Evolutionary conservation across 2,113 vertebrate genomes (phyloP).

Genomic region (Podarcis cretensis): DNA sequence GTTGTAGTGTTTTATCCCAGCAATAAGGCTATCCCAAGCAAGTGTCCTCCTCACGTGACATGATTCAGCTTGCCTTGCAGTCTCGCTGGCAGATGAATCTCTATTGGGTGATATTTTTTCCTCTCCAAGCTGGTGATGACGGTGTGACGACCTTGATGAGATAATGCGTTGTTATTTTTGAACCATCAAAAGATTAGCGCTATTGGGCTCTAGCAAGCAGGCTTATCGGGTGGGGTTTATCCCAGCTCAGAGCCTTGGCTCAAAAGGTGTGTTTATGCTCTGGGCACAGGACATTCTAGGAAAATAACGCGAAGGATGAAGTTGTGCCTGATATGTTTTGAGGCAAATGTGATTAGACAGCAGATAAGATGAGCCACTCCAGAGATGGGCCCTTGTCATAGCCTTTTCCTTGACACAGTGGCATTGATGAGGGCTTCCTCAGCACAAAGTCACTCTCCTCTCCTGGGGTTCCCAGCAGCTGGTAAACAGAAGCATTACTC

Average conservation of each 20-base stretch:
- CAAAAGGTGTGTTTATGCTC: neutral
- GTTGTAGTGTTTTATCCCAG: neutral
- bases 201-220: conserved; percentile 52
- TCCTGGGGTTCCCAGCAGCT: too few species aligned
- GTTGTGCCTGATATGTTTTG: neutral
- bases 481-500: too few species aligned
- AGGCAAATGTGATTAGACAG: neutral
- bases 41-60: neutral
- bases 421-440: too few species aligned
- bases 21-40: neutral
- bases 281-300: neutral
- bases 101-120: conserved; percentile 21
- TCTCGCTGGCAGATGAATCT: conserved; percentile 43
- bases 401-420: too few species aligned
- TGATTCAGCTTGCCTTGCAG: conserved; percentile 41
- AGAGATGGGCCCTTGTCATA: too few species aligned
- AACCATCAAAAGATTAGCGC: conserved; percentile 61
- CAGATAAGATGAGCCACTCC: neutral
- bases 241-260: conserved; percentile 8
- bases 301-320: neutral
- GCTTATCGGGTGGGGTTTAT: conserved; percentile 30
- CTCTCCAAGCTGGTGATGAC: conserved; percentile 45
- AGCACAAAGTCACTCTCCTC: too few species aligned
- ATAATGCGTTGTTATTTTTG: conserved; percentile 63
- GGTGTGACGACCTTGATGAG: conserved; percentile 53